Evolutionary conservation across 2,888 invertebrate species (phyloP), one percentile per base, ranked within the genome.

Genomic region (Tinea semifulvella): DNA sequence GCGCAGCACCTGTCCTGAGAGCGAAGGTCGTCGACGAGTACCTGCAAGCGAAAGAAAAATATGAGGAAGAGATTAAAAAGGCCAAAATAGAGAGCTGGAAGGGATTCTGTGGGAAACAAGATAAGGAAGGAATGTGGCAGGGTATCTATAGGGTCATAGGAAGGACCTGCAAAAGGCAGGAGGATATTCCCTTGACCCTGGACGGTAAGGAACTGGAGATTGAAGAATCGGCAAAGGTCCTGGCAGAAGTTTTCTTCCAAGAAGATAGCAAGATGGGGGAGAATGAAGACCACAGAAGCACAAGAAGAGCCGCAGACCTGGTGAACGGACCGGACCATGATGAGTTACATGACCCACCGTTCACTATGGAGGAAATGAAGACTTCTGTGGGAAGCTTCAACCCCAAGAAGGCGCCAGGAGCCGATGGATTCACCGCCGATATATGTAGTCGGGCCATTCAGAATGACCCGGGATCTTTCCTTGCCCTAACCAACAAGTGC

Each of bases 401-500:
- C 22, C 22, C 22, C 5, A 22, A 22, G 8, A 22, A 22, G 22
- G 22, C 22, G 6, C 22, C 22, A 22, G 22, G 22, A 6, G n/a
- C 22, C n/a, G 42, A 40, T 13, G 42, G 42, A 19, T 40, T 40
- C 22, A 40, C 42, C 3, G 22, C 22, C 8, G 22, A 22, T 8
- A 22, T 22, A 5, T 22, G 22, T 8, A 5, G 22, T 7, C 22
- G 8, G 5, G 22, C 8, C 22, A 22, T 22, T 22, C 22, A 6
- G 18, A 19, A 26, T 27, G 25, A 43, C 8, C 36, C 38, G 10
- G 20, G 43, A 3, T 2, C 35, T 0, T 42, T 50, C 8, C 26
- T 49, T 2, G 44, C 35, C 3, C 6, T 52, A 1, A 22, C 22
- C 1, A 53, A 53, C 17, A 45, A 42, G n/a, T n/a, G n/a, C n/a